Base-by-base conservation (phyloP, 2,888 invertebrate species). In the Morpho deidamia region DNA sequence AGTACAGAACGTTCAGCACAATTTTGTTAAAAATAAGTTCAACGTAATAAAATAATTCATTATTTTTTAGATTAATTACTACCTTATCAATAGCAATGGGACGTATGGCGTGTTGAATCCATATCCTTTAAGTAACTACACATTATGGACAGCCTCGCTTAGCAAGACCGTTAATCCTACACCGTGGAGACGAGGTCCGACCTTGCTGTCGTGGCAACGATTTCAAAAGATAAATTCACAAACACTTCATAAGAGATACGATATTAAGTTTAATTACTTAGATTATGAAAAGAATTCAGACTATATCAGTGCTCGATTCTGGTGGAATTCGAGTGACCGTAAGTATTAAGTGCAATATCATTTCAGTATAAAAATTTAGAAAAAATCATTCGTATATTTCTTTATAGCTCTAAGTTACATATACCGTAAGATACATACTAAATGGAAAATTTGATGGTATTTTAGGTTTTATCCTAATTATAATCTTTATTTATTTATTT, bases 261-360 rank as follows among this genome's bases (percentile, higher is more conserved):
- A 55, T 7, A 57, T 67, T 7, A 50, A 55, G 11, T 53, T 41
- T 8, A 38, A 54, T 23, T 65, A 68, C 47, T 38, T 56, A 8
- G 60, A 9, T 45, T 60, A 60, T 35, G 47, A 53, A 10, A 54
- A 51, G 1, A 51, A 51, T 8, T 44, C 52, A 7, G 51, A 44
- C 23, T 32, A 49, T n/a, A 61, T 71, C 14, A 51, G 56, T 23
- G 70, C 63, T 2, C 38, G 45, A 11, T 61, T 74, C 32, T 55
- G 60, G 12, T 74, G 73, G 73, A 65, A 70, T 35, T 55, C 59
- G 7, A 69, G 57, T 53, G 74, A 73, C 53, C 72, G 85, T 84
- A 58, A 72, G 73, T 68, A 8, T 39, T 8, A 11, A 23, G 23
- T 23, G 0, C 23, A 23, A 23, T 23, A 23, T 23, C 1, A 23